phyloP scores from a whole-genome alignment of 2,113 vertebrate genomes.

The Microcebus ravelobensis region DNA sequence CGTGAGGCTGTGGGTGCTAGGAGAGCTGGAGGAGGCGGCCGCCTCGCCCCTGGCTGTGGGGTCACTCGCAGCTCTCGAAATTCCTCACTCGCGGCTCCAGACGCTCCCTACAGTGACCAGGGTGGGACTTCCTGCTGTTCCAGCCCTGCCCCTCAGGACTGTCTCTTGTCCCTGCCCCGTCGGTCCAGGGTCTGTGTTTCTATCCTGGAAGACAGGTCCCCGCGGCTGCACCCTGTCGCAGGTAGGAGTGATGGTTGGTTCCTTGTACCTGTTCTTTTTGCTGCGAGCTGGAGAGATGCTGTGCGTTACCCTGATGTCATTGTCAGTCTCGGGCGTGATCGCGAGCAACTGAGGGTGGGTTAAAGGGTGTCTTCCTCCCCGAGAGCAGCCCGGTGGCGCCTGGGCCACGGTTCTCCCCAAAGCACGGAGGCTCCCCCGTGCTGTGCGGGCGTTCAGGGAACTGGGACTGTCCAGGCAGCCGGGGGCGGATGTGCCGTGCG shows the following conservation, averaged over 20 bases:
- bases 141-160: background rate
- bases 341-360: background rate
- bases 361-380: background rate
- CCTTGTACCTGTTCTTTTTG: background rate
- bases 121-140: background rate
- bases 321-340: background rate
- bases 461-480: accelerated
- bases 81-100: background rate
- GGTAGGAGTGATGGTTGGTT: background rate
- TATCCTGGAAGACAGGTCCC: accelerated
- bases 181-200: background rate
- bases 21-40: background rate
- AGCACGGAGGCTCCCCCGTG: background rate
- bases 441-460: background rate
- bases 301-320: background rate
- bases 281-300: background rate
- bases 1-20: background rate
- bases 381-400: too few relatives aligned
- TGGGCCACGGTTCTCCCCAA: background rate
- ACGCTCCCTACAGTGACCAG: background rate
- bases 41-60: accelerated
- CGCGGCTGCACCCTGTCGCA: accelerated
- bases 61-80: background rate
- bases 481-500: accelerated
- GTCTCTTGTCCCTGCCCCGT: background rate